Percentiles rank a stretch among this genome's conserved stretches.
phyloP scores from a whole-genome alignment of 2,113 vertebrate species.

The Gavialis gangeticus region DNA sequence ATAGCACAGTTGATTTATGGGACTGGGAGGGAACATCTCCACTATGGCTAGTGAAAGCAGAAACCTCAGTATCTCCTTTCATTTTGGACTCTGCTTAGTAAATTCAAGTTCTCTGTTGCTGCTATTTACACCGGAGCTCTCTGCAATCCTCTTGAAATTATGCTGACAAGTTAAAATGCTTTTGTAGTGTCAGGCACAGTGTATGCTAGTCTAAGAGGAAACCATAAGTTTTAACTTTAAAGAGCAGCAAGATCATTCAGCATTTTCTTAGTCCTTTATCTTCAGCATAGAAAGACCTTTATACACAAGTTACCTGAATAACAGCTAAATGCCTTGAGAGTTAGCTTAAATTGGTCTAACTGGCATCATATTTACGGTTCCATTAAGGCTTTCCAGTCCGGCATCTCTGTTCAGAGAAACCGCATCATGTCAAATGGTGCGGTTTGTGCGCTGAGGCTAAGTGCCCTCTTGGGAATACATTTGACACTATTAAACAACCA shows the following conservation, averaged over 20 bases:
- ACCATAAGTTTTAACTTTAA: not conserved
- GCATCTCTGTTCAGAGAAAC: not conserved
- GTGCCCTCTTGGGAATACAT: not conserved
- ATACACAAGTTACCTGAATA: rapidly evolving
- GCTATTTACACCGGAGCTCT: slow-evolving; percentile 4
- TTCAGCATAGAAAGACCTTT: not conserved
- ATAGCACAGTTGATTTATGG: slow-evolving; percentile 32
- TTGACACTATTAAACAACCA: slow-evolving; percentile 1
- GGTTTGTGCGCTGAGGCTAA: not conserved
- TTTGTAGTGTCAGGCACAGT: slow-evolving; percentile 19
- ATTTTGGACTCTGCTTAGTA: slow-evolving; percentile 3
- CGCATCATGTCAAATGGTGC: not conserved
- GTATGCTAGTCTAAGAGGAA: slow-evolving; percentile 22
- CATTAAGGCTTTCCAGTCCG: not conserved
- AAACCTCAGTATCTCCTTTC: not conserved
- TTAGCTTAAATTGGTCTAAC: not conserved
- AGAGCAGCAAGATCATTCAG: not conserved
- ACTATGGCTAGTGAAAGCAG: slow-evolving; percentile 20
- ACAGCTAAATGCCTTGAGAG: not conserved
- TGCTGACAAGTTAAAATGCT: slow-evolving; percentile 7
- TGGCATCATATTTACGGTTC: not conserved
- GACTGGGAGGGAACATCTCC: slow-evolving; percentile 33
- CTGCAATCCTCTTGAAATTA: slow-evolving; percentile 25
- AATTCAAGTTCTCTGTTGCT: not conserved
- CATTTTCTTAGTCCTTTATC: not conserved